Base-by-base conservation (phyloP, 2,797 vertebrate genomes). In the Anas bernieri region DNA sequence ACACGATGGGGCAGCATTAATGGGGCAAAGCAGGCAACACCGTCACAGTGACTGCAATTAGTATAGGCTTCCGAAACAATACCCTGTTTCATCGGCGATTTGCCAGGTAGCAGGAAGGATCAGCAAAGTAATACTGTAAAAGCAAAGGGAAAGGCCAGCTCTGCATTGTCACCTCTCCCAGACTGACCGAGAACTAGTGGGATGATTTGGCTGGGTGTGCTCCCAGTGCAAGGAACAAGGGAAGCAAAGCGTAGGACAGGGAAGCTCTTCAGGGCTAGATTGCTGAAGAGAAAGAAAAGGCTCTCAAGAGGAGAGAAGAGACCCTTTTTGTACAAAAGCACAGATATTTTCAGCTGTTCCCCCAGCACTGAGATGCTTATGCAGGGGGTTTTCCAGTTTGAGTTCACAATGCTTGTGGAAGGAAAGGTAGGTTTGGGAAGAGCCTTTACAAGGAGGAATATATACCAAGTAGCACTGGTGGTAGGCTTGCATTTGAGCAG, bases 41-140 rank as follows among this genome's bases (percentile, higher is more conserved):
- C 39, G 48, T 93, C 92, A 94, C 86, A 96, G 92, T 93, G 91
- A 92, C 37, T 90, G 80, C 88, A 66, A 66, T 63, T 43, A 81
- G 61, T 54, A 70, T 20, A 82, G 81, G 72, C 83, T 86, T 84
- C 75, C 58, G 31, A 89, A 95, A 68, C 62, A 54, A 92, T 88
- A 96, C 92, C 85, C 91, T 93, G 83, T 86, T 94, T 68, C 45
- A 35, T 83, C 43, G 88, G 52, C 78, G 14, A 76, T 22, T 37
- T 82, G 46, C 70, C 63, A 78, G 85, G 54, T 0, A 68, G 88
- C 83, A 93, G 52, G 76, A 89, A 86, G 35, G 33, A 78, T 41
- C 64, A 86, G 74, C 45, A 61, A 76, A 80, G 37, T 31, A 90
- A 77, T 2, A 1, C 13, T 52, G 31, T 5, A 70, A 14, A 91